A percentile compares a stretch with the other conserved stretches of the same genome.
These are phyloP conservation scores for Apostichopus leukothele DNA, from an alignment of 53 echinoderm and acorn worm species.

Conservation along the genomic window DNA sequence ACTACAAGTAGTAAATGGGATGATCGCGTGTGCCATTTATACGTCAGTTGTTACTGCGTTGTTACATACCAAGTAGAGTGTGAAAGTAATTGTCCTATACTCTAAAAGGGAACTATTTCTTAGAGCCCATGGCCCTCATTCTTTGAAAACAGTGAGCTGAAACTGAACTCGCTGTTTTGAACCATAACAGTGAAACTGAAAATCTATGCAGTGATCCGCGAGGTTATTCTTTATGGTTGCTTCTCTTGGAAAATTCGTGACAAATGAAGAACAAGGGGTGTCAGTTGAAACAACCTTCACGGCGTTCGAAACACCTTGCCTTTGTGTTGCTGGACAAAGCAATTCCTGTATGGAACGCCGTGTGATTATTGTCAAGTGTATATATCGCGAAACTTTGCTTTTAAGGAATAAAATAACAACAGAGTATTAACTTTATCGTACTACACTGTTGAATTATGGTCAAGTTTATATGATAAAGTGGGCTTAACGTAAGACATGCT, in stretches of 20 bases:
- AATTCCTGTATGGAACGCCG: not conserved
- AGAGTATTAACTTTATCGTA: too few relatives aligned
- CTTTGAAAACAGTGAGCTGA: not conserved
- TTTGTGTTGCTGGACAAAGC: constrained; percentile 7
- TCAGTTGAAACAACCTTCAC: not conserved
- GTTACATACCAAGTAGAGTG: too few relatives aligned
- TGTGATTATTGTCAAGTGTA: not conserved
- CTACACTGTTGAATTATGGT: too few relatives aligned
- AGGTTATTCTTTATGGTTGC: not conserved
- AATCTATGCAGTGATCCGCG: constrained; percentile 14
- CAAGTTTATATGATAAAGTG: too few relatives aligned
- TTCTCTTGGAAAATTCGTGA: not conserved
- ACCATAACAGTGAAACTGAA: not conserved
- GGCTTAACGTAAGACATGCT: too few relatives aligned
- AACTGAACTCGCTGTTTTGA: too few relatives aligned
- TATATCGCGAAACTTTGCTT: too few relatives aligned
- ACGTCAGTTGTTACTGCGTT: too few relatives aligned
- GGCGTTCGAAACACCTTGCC: not conserved
- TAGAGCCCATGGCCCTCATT: not conserved
- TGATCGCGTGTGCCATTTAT: too few relatives aligned
- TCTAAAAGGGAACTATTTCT: not conserved
- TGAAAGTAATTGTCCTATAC: too few relatives aligned
- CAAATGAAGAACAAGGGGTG: not conserved
- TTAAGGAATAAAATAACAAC: too few relatives aligned
- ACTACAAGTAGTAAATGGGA: too few relatives aligned